These are phyloP conservation scores for Jordanella pulchra DNA, from an alignment of 2,797 vertebrate species.

Conservation along the genomic window DNA sequence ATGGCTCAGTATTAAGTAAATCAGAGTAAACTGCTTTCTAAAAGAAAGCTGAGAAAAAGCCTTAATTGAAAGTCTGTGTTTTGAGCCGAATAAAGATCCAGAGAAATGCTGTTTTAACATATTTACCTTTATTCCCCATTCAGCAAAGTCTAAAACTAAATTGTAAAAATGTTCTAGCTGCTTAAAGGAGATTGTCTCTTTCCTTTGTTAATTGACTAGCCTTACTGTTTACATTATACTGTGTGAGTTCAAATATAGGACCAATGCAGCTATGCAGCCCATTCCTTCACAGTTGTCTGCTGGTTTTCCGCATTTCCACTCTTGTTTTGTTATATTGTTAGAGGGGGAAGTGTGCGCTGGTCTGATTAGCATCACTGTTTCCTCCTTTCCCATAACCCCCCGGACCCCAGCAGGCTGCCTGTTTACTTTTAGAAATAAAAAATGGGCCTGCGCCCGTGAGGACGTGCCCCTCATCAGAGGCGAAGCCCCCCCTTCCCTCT, in stretches of 20 bases:
- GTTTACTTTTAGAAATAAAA: constrained; percentile 99
- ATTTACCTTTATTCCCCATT: constrained; percentile 18
- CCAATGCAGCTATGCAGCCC: constrained; percentile 25
- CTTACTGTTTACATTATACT: constrained; percentile 34
- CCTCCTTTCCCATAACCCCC: constrained; percentile 99
- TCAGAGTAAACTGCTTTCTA: neutral
- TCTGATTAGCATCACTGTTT: constrained; percentile 99
- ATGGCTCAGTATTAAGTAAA: constrained; percentile 9
- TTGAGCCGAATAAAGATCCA: constrained; percentile 26
- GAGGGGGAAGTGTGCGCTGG: constrained; percentile 95
- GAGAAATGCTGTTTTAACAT: constrained; percentile 9
- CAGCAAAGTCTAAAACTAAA: constrained; percentile 36
- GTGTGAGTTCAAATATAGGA: constrained; percentile 36
- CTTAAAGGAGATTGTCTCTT: constrained; percentile 18
- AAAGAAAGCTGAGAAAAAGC: neutral
- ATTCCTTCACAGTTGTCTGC: constrained; percentile 67
- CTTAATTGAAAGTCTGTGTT: constrained; percentile 3
- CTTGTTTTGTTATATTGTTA: constrained; percentile 83
- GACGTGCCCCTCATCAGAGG: constrained; percentile 81
- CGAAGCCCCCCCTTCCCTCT: constrained; percentile 39
- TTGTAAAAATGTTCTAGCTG: constrained; percentile 9
- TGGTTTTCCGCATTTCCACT: constrained; percentile 71
- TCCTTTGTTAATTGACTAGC: constrained; percentile 40
- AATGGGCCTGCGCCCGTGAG: constrained; percentile 89
- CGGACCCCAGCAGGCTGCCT: constrained; percentile 94